Evolutionary conservation across 2,797 vertebrate genomes (phyloP).

Genomic region (Hydrocynus forskahlii): DNA sequence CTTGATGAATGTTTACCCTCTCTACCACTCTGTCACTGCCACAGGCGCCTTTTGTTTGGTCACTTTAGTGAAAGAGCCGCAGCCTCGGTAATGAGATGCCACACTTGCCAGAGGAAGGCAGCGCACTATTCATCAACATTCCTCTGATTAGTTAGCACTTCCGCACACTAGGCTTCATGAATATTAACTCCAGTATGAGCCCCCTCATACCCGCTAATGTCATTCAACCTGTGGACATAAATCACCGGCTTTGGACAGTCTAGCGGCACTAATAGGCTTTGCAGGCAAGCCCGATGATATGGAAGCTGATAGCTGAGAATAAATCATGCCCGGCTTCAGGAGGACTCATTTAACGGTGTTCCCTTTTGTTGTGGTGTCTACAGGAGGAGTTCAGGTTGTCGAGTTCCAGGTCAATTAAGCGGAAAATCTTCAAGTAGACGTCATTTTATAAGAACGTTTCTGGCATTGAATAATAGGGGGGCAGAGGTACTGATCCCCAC

Average conservation of each 20-base stretch:
- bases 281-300: slow-evolving; percentile 49
- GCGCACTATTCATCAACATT: slow-evolving; percentile 72
- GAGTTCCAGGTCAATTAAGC: slow-evolving; percentile 1
- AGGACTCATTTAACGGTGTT: slow-evolving; percentile 36
- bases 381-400: slow-evolving; percentile 40
- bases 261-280: slow-evolving; percentile 52
- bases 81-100: slow-evolving; percentile 73
- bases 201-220: slow-evolving; percentile 52
- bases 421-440: slow-evolving; percentile 4
- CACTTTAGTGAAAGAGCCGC: slow-evolving; percentile 49
- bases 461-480: not conserved
- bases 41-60: slow-evolving; percentile 51
- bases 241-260: slow-evolving; percentile 63
- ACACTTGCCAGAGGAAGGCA: slow-evolving; percentile 60
- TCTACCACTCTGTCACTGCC: slow-evolving; percentile 48
- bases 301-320: slow-evolving; percentile 51
- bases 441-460: not conserved
- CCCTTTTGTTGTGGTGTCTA: slow-evolving; percentile 41
- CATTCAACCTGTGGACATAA: slow-evolving; percentile 65
- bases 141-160: slow-evolving; percentile 60
- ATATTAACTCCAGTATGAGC: slow-evolving; percentile 66
- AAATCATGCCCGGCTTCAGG: slow-evolving; percentile 51
- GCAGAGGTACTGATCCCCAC: not conserved
- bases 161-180: slow-evolving; percentile 54
- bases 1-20: slow-evolving; percentile 53